Evolutionary conservation across 2,888 invertebrate genomes (phyloP).

Genomic region (Oscheius sp.): DNA sequence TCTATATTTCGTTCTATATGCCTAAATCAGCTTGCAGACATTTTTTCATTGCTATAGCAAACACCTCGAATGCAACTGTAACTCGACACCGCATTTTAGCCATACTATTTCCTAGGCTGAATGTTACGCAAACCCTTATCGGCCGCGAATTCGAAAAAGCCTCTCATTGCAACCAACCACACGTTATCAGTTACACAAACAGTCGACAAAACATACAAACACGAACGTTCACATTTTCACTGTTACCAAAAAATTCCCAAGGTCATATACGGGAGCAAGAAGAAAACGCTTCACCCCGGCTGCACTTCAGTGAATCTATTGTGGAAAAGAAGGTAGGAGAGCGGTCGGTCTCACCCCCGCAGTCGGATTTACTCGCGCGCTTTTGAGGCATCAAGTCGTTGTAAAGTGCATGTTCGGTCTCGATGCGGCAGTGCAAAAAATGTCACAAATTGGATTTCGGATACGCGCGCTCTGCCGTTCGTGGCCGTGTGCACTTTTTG

Average conservation of each 20-base stretch:
- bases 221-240: neutral
- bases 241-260: too few species aligned
- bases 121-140: conserved; percentile 20
- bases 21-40: neutral
- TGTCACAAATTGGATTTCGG: conserved; percentile 31
- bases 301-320: conserved; percentile 16
- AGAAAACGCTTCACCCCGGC: neutral
- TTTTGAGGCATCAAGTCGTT: conserved; percentile 27
- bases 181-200: conserved; percentile 27
- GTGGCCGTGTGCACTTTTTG: conserved; percentile 28
- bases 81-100: conserved; percentile 24
- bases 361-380: conserved; percentile 23
- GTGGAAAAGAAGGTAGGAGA: conserved; percentile 2
- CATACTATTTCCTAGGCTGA: conserved; percentile 21
- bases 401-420: conserved; percentile 31
- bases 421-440: conserved; percentile 30
- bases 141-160: conserved; percentile 4
- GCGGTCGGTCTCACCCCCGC: neutral
- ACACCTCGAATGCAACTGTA: conserved; percentile 27
- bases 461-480: conserved; percentile 27
- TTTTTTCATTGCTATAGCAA: conserved; percentile 23
- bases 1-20: too few species aligned
- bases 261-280: neutral
- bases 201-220: conserved; percentile 4
- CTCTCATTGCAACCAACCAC: conserved; percentile 5